A percentile compares a stretch with the other conserved stretches of the same genome.
phyloP scores from a whole-genome alignment of 2,113 vertebrate species.

The Calonectris borealis region DNA sequence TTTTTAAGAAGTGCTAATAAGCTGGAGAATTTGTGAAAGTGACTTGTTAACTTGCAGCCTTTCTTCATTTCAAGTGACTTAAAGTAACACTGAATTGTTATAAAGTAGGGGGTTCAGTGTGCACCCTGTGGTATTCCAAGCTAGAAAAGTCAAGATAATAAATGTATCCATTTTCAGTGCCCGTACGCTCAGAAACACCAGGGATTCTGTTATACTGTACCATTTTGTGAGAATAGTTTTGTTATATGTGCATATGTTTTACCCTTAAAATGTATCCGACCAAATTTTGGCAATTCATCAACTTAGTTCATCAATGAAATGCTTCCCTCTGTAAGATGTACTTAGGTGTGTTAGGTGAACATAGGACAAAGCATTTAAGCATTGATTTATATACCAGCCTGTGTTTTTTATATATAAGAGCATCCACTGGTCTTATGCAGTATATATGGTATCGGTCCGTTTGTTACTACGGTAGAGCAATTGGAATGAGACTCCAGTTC shows the following conservation, averaged over 20 bases:
- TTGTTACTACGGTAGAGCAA: background rate
- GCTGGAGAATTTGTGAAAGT: background rate
- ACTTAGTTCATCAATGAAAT: background rate
- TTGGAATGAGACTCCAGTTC: background rate
- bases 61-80: background rate
- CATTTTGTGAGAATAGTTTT: background rate
- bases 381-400: background rate
- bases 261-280: background rate
- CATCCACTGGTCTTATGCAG: background rate
- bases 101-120: background rate
- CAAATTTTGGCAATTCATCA: background rate
- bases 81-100: background rate
- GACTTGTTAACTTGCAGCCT: background rate
- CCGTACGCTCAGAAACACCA: background rate
- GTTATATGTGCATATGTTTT: accelerated
- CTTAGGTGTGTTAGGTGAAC: background rate
- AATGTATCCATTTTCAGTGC: background rate
- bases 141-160: background rate
- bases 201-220: background rate
- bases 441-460: accelerated
- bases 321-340: background rate
- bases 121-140: background rate
- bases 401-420: background rate
- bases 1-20: background rate
- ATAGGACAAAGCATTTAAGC: background rate